Conservation (phyloP, 2,113 vertebrate genomes). For the Perognathus longimembris region DNA sequence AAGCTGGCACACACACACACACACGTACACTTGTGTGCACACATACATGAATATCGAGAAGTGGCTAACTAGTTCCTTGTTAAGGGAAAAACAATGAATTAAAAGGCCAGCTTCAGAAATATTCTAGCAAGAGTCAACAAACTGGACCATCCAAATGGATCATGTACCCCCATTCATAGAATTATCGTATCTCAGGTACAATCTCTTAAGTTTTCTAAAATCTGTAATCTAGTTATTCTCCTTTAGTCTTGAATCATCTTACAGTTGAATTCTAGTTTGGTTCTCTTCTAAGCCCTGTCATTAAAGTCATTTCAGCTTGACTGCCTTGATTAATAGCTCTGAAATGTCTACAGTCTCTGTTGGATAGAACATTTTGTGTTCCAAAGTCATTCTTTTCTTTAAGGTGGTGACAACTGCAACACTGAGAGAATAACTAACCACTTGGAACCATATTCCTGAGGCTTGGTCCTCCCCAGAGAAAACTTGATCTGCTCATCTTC, state of each 20-base stretch:
- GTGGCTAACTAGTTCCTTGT: too few species aligned
- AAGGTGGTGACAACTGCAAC: conserved; percentile 61
- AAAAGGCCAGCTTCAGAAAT: neutral
- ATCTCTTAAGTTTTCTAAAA: conserved; percentile 67
- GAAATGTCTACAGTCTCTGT: conserved; percentile 71
- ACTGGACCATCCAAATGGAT: conserved; percentile 44
- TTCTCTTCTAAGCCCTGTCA: conserved; percentile 62
- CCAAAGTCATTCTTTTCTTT: conserved; percentile 75
- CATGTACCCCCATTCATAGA: conserved; percentile 44
- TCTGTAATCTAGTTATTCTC: conserved; percentile 44
- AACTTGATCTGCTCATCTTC: conserved; percentile 51
- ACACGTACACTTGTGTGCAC: too few species aligned
- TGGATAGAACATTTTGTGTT: conserved; percentile 79
- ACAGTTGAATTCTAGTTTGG: conserved; percentile 67
- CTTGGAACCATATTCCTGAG: conserved; percentile 61
- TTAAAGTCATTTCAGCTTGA: conserved; percentile 74
- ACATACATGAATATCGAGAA: neutral
- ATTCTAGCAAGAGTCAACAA: neutral
- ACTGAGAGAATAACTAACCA: conserved; percentile 72
- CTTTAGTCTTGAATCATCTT: conserved; percentile 67
- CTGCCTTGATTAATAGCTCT: conserved; percentile 79
- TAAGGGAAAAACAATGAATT: neutral
- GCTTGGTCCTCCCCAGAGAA: conserved; percentile 6
- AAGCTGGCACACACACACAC: neutral
- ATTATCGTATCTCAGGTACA: conserved; percentile 42